Conservation (phyloP, 2,797 vertebrate genomes). For the Manis crassicaudata region DNA sequence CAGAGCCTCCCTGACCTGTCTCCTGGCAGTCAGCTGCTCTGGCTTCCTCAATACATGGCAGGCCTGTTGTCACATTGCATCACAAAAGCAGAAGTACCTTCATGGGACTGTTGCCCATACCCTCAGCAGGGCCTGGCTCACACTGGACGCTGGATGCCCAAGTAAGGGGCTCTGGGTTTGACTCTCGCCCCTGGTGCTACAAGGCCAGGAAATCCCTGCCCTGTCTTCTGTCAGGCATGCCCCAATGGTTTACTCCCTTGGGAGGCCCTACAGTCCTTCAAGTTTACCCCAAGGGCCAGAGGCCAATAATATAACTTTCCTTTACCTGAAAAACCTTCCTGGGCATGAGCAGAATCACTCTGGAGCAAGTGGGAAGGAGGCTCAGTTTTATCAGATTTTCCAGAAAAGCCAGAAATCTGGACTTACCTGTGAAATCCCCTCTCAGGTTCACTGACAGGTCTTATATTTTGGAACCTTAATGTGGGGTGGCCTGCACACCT, state of each 20-base stretch:
- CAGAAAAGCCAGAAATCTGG: slow-evolving; percentile 30
- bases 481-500: neutral
- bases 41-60: neutral
- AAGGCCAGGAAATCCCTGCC: neutral
- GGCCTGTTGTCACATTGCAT: neutral
- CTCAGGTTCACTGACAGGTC: neutral
- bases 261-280: neutral
- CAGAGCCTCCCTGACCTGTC: neutral
- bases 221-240: neutral
- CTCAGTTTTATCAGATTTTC: neutral
- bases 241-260: neutral
- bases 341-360: neutral
- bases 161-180: neutral
- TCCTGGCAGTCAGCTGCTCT: neutral
- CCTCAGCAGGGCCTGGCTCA: neutral
- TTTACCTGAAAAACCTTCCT: neutral
- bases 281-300: neutral
- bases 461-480: neutral
- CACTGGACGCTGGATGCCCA: neutral
- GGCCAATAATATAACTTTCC: neutral
- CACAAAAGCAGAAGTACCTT: neutral
- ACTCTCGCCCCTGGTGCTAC: neutral
- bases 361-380: neutral
- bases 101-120: neutral
- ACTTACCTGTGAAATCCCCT: neutral